A percentile compares a stretch with the other conserved stretches of the same genome.
phyloP scores from a whole-genome alignment of 2,888 invertebrate genomes.

The Sminthurides aquaticus region DNA sequence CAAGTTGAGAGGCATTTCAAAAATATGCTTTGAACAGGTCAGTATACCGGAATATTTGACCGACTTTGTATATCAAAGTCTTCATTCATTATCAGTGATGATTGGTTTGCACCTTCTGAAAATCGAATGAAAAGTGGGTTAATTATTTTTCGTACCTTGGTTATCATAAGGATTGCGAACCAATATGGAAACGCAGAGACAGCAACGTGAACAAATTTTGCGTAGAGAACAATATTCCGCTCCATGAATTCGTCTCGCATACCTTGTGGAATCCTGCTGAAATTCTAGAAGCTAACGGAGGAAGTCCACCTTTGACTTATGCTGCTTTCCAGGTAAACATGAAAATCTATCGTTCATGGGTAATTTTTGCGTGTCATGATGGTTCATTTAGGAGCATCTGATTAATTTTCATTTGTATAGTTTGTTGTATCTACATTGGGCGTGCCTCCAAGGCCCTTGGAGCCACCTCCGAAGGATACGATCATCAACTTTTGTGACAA shows the following conservation, averaged over 20 bases:
- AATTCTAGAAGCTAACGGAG: slow-evolving; percentile 61
- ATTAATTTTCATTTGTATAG: slow-evolving; percentile 48
- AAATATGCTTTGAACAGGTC: slow-evolving; percentile 49
- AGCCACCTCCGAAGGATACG: slow-evolving; percentile 44
- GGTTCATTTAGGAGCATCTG: too few relatives aligned
- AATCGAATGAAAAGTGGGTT: too few relatives aligned
- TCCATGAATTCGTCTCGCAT: slow-evolving; percentile 60
- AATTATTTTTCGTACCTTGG: too few relatives aligned
- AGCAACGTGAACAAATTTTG: slow-evolving; percentile 54
- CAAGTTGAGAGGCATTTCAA: slow-evolving; percentile 53
- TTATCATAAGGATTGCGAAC: slow-evolving; percentile 69
- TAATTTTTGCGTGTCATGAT: too few relatives aligned
- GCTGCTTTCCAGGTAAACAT: slow-evolving; percentile 59
- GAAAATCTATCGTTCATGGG: background rate
- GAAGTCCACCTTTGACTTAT: slow-evolving; percentile 63
- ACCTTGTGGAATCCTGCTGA: slow-evolving; percentile 63
- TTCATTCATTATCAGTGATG: too few relatives aligned
- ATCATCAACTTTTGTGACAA: slow-evolving; percentile 25
- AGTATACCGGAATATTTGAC: background rate
- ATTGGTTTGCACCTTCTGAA: too few relatives aligned
- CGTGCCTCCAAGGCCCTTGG: slow-evolving; percentile 55
- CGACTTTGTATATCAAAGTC: too few relatives aligned
- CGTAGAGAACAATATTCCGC: slow-evolving; percentile 52
- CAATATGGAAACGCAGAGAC: slow-evolving; percentile 61
- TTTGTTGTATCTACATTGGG: slow-evolving; percentile 59